Conservation (phyloP, 2,113 vertebrate genomes). For the Scalopus aquaticus region DNA sequence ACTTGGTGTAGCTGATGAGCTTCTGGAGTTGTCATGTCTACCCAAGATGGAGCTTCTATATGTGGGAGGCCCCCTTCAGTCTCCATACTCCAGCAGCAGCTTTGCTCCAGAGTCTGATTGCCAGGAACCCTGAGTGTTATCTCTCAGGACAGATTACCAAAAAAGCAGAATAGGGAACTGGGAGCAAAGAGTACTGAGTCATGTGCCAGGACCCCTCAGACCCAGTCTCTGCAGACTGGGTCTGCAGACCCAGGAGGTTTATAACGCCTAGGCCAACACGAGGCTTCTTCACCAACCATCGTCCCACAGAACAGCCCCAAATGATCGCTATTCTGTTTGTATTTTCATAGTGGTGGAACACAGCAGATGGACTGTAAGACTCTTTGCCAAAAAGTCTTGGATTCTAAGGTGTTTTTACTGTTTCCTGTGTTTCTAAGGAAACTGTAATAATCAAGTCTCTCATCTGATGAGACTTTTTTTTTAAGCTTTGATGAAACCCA, state of each 20-base stretch:
- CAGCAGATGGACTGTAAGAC: constrained; percentile 38
- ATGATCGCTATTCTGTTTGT: constrained; percentile 47
- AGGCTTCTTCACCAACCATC: too few species aligned
- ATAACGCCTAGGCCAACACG: too few species aligned
- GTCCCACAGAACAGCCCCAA: neutral
- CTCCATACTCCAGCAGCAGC: neutral
- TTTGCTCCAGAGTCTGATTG: neutral
- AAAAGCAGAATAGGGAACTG: neutral
- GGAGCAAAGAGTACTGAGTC: neutral
- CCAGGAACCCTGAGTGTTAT: neutral
- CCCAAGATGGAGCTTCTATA: neutral
- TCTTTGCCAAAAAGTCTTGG: constrained; percentile 48
- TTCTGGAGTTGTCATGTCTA: neutral
- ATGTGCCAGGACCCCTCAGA: neutral
- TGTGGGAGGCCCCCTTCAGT: neutral
- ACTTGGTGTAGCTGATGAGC: neutral
- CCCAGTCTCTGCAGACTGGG: neutral
- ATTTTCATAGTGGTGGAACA: constrained; percentile 48
- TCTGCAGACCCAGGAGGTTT: too few species aligned
- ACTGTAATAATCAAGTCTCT: constrained; percentile 60
- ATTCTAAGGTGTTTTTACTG: constrained; percentile 57
- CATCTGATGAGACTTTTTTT: constrained; percentile 20
- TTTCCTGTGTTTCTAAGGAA: constrained; percentile 59
- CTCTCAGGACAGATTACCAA: neutral
- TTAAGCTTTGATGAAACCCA: constrained; percentile 58